phyloP scores from a whole-genome alignment of 2,113 vertebrate genomes.

The Psittacus erithacus region DNA sequence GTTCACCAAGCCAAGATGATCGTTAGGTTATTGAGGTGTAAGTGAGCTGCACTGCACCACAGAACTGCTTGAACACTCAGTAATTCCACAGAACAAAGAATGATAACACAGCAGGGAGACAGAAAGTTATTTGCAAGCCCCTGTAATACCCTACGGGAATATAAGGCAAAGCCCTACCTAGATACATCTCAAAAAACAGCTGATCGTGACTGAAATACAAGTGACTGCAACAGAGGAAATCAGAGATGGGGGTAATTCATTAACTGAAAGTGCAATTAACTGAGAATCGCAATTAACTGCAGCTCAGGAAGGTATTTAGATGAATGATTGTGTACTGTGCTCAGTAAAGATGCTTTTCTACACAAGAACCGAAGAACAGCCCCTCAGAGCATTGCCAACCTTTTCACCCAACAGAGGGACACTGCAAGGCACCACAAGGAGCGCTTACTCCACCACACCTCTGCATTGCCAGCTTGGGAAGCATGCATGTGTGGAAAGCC shows the following conservation, averaged over 20 bases:
- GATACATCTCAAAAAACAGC: background rate
- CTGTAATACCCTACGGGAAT: background rate
- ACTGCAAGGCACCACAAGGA: fast-evolving
- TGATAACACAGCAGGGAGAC: background rate
- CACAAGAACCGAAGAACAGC: background rate
- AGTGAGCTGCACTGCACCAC: background rate
- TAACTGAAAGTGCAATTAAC: constrained; percentile 10
- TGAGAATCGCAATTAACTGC: background rate
- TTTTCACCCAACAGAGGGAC: fast-evolving
- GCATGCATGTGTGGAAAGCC: fast-evolving
- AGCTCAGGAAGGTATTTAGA: background rate
- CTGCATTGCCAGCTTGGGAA: fast-evolving
- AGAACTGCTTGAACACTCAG: background rate
- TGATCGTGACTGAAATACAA: background rate
- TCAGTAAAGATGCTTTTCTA: background rate
- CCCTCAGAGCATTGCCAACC: background rate
- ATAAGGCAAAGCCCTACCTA: background rate
- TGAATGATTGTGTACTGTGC: background rate
- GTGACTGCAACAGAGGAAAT: background rate
- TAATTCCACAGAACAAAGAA: background rate
- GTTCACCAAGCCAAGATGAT: background rate
- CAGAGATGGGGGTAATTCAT: background rate
- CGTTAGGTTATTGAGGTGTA: background rate
- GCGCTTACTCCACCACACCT: fast-evolving
- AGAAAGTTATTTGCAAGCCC: background rate